A percentile compares a stretch with the other conserved stretches of the same genome.
Conservation (phyloP, 2,797 vertebrate species). For the Adrianichthys oophorus region DNA sequence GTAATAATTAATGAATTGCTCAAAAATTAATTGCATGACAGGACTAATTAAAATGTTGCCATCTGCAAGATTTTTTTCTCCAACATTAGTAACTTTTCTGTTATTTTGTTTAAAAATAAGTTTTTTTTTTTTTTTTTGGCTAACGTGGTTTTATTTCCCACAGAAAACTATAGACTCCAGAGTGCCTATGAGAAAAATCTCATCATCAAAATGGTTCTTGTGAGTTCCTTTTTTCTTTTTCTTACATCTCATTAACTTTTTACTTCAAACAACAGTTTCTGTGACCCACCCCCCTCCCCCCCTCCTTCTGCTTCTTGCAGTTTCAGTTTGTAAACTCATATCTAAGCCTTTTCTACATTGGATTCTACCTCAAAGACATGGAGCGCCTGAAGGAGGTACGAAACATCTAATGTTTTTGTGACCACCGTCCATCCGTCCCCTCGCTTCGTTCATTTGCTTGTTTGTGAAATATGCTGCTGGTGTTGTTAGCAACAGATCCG, state of each 20-base stretch:
- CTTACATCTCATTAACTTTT: not conserved
- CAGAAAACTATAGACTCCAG: slow-evolving; percentile 98
- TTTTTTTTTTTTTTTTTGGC: not conserved
- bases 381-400: slow-evolving; percentile 97
- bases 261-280: not conserved
- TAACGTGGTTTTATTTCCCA: slow-evolving; percentile 18
- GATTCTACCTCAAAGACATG: slow-evolving; percentile 99
- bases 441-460: slow-evolving; percentile 41
- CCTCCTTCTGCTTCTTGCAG: slow-evolving; percentile 68
- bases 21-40: too few species aligned
- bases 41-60: too few species aligned
- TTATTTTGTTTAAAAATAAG: not conserved
- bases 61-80: too few species aligned
- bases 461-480: slow-evolving; percentile 84
- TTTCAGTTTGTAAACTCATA: slow-evolving; percentile 99
- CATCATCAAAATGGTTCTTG: slow-evolving; percentile 98
- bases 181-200: slow-evolving; percentile 99
- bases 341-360: slow-evolving; percentile 99
- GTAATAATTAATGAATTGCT: too few species aligned
- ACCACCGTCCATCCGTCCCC: slow-evolving; percentile 39
- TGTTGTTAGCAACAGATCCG: slow-evolving; percentile 87
- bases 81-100: not conserved
- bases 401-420: slow-evolving; percentile 23
- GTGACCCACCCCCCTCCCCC: not conserved
- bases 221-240: slow-evolving; percentile 65